Evolutionary conservation across 2,888 invertebrate genomes (phyloP), one percentile per base, ranked within the genome.

Genomic region (Himalopsyche japonica): DNA sequence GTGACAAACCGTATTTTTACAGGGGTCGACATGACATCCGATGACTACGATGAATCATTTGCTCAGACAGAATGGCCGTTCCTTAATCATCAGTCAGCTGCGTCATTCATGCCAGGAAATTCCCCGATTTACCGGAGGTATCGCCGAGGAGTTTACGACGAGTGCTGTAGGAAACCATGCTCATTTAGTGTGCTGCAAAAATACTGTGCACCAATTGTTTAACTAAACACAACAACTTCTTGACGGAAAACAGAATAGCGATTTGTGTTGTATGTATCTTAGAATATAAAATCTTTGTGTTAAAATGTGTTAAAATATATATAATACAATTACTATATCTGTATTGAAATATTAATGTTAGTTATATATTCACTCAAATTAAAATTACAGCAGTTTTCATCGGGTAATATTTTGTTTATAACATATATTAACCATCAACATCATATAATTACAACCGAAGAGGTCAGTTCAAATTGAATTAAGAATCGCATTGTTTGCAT

Each of bases 121-220:
- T 47, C 34, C 27, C 80, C 84, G 24, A 76, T 84, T 43, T 80
- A 82, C 77, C 77, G 82, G n/a, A 49, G 80, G 3, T 47, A 57
- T 49, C 77, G 86, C 15, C 86, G 89, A n/a, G 91, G 91, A 20
- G 89, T 91, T 80, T 88, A 90, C 86, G 91, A 92, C 86, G 91
- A 92, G 85, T 92, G 91, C 87, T 92, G 92, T 87, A 85, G 88
- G 34, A 91, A 91, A 85, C 84, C 89, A 0, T 92, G 92, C 87
- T 88, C 89, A 34, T 86, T 89, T 24, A 87, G 88, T 27, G 91
- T 91, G 87, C 86, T 91, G 79, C 85, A 86, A 48, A 89, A 88
- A 86, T 92, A 92, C 81, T 92, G 91, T 86, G 64, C 57, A 24
- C 2, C 57, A 7, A 20, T n/a, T 20, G 5, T 7, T 4, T 1